Evolutionary conservation across 1,140 invertebrate species (phyloP).

Genomic region (Amphibalanus amphitrite): DNA sequence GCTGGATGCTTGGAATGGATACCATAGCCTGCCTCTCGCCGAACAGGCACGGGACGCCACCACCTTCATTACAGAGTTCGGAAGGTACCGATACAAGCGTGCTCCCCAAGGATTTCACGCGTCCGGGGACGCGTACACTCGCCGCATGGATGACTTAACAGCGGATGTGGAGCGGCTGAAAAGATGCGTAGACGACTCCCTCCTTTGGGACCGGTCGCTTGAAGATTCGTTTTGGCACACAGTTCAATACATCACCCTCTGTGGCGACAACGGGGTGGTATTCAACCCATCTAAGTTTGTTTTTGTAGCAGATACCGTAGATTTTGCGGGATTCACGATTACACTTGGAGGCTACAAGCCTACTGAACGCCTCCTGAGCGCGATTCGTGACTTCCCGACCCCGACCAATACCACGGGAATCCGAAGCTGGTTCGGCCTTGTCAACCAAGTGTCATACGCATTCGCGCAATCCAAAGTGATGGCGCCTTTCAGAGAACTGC

Average conservation of each 20-base stretch:
- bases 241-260: too few species aligned
- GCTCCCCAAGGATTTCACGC: constrained; percentile 2
- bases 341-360: too few species aligned
- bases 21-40: constrained; percentile 9
- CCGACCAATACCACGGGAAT: too few species aligned
- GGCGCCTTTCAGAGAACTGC: too few species aligned
- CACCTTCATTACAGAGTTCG: constrained; percentile 10
- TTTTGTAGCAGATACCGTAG: neutral
- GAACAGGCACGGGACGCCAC: constrained; percentile 4
- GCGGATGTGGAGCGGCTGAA: neutral
- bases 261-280: neutral
- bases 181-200: neutral
- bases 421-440: too few species aligned
- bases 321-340: constrained; percentile 1
- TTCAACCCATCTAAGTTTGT: constrained; percentile 3
- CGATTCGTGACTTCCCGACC: too few species aligned
- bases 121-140: constrained; percentile 5
- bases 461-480: too few species aligned
- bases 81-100: neutral
- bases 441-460: too few species aligned
- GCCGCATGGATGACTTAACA: constrained; percentile 5
- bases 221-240: constrained; percentile 3
- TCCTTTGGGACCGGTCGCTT: neutral
- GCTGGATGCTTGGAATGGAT: constrained; percentile 7
- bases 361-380: too few species aligned